These are phyloP conservation scores for Sarotherodon lohbergeri DNA, from an alignment of 2,113 vertebrate species.

Conservation along the genomic window DNA sequence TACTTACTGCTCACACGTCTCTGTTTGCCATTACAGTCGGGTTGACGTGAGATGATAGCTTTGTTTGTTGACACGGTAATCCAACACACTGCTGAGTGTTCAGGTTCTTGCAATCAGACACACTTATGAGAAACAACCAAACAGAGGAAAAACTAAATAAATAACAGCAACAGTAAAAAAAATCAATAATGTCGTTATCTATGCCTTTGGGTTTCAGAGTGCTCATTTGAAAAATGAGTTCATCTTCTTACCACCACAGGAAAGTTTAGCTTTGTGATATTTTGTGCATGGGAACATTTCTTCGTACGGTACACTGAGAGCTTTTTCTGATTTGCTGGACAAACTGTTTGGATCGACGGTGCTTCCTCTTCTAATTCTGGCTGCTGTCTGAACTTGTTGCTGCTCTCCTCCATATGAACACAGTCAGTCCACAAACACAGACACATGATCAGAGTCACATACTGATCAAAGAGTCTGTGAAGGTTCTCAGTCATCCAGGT, in stretches of 20 bases:
- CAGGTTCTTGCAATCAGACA: accelerated
- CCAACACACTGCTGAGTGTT: background rate
- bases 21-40: background rate
- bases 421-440: background rate
- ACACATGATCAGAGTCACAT: background rate
- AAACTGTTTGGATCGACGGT: background rate
- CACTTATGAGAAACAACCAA: background rate
- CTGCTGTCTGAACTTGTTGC: background rate
- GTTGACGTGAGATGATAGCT: background rate
- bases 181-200: background rate
- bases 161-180: background rate
- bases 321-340: background rate
- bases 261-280: background rate
- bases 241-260: background rate
- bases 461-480: background rate
- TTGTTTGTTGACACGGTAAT: background rate
- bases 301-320: background rate
- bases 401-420: background rate
- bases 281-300: background rate
- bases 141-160: background rate
- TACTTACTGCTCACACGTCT: background rate
- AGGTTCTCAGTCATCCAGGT: background rate
- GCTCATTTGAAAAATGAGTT: background rate
- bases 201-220: background rate
- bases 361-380: background rate